Evolutionary conservation across 2,888 invertebrate genomes (phyloP), one percentile per base, ranked within the genome.

Genomic region (Lordiphosa andalusiaca): DNA sequence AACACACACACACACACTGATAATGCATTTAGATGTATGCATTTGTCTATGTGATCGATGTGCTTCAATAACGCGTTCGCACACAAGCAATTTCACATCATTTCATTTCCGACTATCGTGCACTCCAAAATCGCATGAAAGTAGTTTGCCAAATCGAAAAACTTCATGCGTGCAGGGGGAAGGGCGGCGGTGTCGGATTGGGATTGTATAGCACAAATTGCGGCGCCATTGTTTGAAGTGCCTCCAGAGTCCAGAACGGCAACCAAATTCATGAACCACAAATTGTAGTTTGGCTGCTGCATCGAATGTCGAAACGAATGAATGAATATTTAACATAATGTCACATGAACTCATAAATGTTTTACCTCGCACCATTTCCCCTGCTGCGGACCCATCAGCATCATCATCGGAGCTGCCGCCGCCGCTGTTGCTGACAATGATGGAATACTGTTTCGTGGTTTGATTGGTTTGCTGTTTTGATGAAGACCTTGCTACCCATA

Each of bases 101-200:
- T 37, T 61, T 61, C 44, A 63, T 61, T 62, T 71, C 41, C 50
- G 47, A 33, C 44, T 33, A 44, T 56, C 57, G 56, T 57, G 23
- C 48, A 55, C 63, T 51, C 36, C 39, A 12, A 42, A 53, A 50
- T 54, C 48, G 40, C 58, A 64, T 57, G 47, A 59, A 62, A 78
- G 71, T 78, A 61, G 81, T 80, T 80, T 59, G 41, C 44, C 60
- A 60, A 84, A 84, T 67, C 70, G 81, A 67, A 73, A 84, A 73
- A 61, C 50, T 67, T 51, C 47, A 39, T 64, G 41, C 41, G 35
- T 30, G 44, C 19, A 16, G 40, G 19, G 16, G 25, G 40, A 19
- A 2, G 3, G 10, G 21, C 6, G 10, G 25, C 21, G 13, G 21
- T 50, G 44, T 46, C 61, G 33, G 46, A 56, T 62, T 39, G 52